Evolutionary conservation across 64 coral and sea anemone genomes (phyloP), one percentile per base, ranked within the genome.

Genomic region (Pachyseris speciosa): DNA sequence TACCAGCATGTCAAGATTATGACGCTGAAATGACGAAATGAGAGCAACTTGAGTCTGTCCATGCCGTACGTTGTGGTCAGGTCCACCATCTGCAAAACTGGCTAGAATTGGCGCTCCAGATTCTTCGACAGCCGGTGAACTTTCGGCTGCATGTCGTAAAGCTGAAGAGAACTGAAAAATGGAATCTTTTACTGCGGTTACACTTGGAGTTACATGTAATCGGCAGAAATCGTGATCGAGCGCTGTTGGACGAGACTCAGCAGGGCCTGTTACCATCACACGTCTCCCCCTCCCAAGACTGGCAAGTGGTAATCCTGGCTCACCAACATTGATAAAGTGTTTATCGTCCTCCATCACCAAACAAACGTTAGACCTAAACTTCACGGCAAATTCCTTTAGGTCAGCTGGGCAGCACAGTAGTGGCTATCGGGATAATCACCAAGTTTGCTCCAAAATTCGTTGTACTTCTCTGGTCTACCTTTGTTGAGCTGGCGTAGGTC

Each of bases 391-490:
- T 10, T 27, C 40, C 24, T 69, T 86, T 47, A 86, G 33, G 41
- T 86, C 12, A 86, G 41, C 11, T 44, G 28, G 48, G 83, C 83
- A 68, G 57, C 32, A 50, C 74, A 78, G 44, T 78, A 78, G 27
- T 78, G 74, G 26, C 37, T 50, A 49, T 78, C 37, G 37, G 74
- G 74, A 50, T 80, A 90, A 43, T 79, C 50, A 2, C 40, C 75
- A 50, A 78, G 75, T 51, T 29, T 63, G 42, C 66, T 53, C 61
- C 74, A 80, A 69, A 90, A 80, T 32, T 49, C 74, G 26, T 90
- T 79, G 48, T 50, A 90, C 88, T 80, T 90, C 31, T 80, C 88
- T 50, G 75, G 88, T 52, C 43, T 79, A 30, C 88, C 88, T 38
- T 69, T 79, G 58, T 90, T 80, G 26, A 80, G 20, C 34, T 44